phyloP scores from a whole-genome alignment of 2,113 vertebrate genomes.

The Sinosuthora webbiana region DNA sequence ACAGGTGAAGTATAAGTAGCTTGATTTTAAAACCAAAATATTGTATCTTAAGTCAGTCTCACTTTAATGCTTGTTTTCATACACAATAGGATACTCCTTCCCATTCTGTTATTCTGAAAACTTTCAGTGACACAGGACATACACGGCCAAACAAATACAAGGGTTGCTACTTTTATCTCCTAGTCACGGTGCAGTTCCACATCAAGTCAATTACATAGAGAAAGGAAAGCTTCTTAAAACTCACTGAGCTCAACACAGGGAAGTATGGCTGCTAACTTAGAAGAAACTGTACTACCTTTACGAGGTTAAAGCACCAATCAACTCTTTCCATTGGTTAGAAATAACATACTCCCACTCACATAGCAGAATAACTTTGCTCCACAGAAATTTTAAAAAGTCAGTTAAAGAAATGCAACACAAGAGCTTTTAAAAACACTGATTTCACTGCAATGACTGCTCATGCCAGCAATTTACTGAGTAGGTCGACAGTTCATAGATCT shows the following conservation, averaged over 20 bases:
- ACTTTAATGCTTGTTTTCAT: neutral
- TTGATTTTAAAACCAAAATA: neutral
- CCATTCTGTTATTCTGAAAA: neutral
- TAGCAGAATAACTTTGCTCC: neutral
- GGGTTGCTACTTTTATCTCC: neutral
- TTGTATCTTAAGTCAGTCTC: neutral
- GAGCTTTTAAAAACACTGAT: neutral
- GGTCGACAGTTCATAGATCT: accelerated
- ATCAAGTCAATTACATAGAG: neutral
- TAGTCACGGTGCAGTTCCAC: neutral
- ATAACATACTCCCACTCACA: neutral
- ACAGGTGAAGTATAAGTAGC: neutral
- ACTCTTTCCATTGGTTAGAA: neutral
- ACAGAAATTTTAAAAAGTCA: neutral
- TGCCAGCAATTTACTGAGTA: neutral
- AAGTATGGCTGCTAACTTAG: neutral
- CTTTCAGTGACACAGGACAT: neutral
- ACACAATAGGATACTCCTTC: neutral
- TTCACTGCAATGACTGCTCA: neutral
- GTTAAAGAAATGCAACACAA: neutral
- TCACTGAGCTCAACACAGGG: accelerated
- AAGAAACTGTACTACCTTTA: neutral
- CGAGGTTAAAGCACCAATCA: neutral
- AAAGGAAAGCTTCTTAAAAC: neutral
- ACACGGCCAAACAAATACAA: neutral